Evolutionary conservation across 35 echinoderm and acorn worm species (phyloP).

Genomic region (Heliocidaris tuberculata): DNA sequence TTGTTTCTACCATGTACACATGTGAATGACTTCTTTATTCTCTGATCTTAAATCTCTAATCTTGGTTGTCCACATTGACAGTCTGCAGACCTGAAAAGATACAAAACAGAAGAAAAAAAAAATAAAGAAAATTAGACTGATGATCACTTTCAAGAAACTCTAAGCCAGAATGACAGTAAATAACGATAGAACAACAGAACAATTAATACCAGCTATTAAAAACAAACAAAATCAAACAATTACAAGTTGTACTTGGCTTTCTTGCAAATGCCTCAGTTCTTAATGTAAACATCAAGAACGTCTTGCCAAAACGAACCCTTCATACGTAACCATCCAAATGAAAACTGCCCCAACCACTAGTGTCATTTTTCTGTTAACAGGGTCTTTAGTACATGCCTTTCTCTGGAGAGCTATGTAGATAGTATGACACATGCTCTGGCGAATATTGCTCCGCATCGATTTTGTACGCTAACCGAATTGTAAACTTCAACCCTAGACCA

Average conservation of each 20-base stretch:
- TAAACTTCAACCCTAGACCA: background rate
- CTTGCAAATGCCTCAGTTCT: no score
- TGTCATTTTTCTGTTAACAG: no score
- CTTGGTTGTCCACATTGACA: constrained; percentile 68
- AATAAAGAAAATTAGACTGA: background rate
- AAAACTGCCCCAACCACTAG: no score
- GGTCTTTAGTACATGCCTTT: no score
- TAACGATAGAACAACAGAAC: background rate
- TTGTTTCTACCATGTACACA: background rate
- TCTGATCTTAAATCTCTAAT: constrained; percentile 36
- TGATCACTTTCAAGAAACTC: no score
- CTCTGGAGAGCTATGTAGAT: no score
- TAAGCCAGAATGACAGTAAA: background rate
- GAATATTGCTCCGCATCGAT: background rate
- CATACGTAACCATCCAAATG: no score
- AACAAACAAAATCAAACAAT: background rate
- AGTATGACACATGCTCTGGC: no score
- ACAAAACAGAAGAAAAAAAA: background rate
- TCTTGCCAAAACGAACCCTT: no score
- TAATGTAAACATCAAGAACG: no score
- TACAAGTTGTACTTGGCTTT: no score
- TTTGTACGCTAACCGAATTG: background rate
- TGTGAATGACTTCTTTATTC: background rate
- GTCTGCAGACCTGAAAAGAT: constrained; percentile 65
- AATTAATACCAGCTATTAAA: no score